Base-by-base conservation (phyloP, 2,888 invertebrate genomes). In the Choristoneura rosaceana region DNA sequence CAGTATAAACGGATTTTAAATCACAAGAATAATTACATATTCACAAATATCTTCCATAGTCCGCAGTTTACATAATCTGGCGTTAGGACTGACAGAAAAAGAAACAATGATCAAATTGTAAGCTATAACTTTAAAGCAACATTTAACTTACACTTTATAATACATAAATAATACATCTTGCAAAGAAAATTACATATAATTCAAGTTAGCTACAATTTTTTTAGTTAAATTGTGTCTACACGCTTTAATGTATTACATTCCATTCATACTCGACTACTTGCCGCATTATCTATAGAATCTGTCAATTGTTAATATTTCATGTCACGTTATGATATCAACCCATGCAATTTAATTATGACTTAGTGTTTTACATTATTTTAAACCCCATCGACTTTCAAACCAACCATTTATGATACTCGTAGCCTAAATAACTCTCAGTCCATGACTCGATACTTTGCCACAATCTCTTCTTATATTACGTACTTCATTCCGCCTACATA, bases 1-100 rank as follows among this genome's bases (percentile, higher is more conserved):
- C 90, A 92, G 91, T 93, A 93, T 89, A 93, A 93, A 92, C 91
- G 92, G 92, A 93, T 92, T 93, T 93, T 89, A 92, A 92, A 94
- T 93, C 92, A 94, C 91, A 93, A 93, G 93, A 92, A 91, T 93
- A 93, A 94, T 94, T 94, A 94, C 94, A 94, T 94, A 94, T 94
- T 94, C 93, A 94, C 94, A 94, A 92, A 90, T 90, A 92, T 91
- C 92, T 85, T 90, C 85, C 86, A 87, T 88, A 86, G 84, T 87
- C 86, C 86, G 82, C 81, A 83, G 88, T 89, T 88, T 81, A 88
- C 87, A 91, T 89, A 87, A 87, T 88, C 86, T 88, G 86, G 86
- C 86, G 82, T 85, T 88, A 87, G 87, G 90, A 91, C 88, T 88
- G 90, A 86, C 87, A 86, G 85, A 90, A 88, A 89, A 59, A 59